Percentiles rank a stretch among this genome's conserved stretches.
Evolutionary conservation across 2,888 invertebrate genomes (phyloP).

Genomic region (Dryococelus australis): DNA sequence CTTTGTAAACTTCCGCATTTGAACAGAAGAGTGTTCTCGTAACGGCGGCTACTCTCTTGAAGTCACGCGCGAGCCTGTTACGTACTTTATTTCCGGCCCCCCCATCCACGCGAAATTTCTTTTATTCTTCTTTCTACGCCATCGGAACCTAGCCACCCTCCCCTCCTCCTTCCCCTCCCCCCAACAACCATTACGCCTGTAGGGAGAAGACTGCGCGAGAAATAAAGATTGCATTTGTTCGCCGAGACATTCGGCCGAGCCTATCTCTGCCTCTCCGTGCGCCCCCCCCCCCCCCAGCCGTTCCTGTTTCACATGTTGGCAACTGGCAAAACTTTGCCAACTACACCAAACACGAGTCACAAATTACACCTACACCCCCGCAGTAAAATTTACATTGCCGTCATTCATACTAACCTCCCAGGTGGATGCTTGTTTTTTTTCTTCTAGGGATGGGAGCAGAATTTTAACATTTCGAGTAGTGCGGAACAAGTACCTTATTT

Average conservation of each 20-base stretch:
- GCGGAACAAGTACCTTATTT: not conserved
- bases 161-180: not conserved
- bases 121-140: not conserved
- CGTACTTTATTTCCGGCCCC: not conserved
- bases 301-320: not conserved
- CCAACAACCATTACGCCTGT: too few relatives aligned
- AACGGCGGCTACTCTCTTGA: not conserved
- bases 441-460: not conserved
- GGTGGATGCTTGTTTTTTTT: not conserved
- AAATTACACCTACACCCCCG: not conserved
- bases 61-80: not conserved
- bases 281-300: too few relatives aligned
- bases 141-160: not conserved
- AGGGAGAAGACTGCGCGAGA: not conserved
- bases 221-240: slow-evolving; percentile 5
- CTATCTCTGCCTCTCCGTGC: too few relatives aligned
- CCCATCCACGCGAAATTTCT: not conserved
- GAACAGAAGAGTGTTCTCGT: not conserved
- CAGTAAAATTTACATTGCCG: not conserved
- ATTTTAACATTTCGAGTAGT: not conserved
- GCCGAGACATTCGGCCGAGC: not conserved
- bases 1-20: slow-evolving; percentile 1
- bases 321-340: not conserved
- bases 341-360: not conserved
- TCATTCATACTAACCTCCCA: not conserved